Evolutionary conservation across 2,888 invertebrate species (phyloP), one percentile per base, ranked within the genome.

Genomic region (Unio pictorum): DNA sequence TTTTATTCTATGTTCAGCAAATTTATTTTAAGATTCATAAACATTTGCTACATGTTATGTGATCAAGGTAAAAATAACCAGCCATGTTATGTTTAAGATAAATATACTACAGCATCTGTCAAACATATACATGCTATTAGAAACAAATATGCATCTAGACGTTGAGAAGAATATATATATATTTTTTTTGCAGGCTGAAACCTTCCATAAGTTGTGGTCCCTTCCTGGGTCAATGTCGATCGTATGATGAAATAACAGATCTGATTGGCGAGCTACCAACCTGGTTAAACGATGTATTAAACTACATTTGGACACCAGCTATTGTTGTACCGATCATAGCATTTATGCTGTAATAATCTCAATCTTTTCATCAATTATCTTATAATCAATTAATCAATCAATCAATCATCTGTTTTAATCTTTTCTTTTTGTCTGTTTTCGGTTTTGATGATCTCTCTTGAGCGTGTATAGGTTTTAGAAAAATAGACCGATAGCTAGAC

Each of bases 201-300:
- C 86, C 86, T 5, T 87, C 86, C 4, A 56, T 61, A 20, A 78
- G 80, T 45, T 87, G 86, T 71, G 86, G 86, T 3, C 86, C 86
- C 1, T 87, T 85, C 72, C 68, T 70, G 34, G 23, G 61, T 3
- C 61, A 77, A 18, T 71, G 73, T 5, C 74, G 73, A 20, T 79
- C 82, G 0, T 84, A 83, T 64, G 68, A 77, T 28, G 80, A 84
- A 6, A 72, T 85, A 54, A 76, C 78, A 26, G 64, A 72, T 7
- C 58, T 71, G 17, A 71, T 85, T 18, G 83, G 84, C 1, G 76
- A 80, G 8, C 67, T 80, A 30, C 81, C 82, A 0, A 61, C 65
- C 26, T 84, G 82, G 83, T 61, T 85, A 11, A 71, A 81, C 55
- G 74, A 76, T 61, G 69, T 68, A 17, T 45, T 84, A 7, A 57